Percentiles rank a stretch among this genome's conserved stretches.
These are phyloP conservation scores for Parasteatoda lunata DNA, from an alignment of 2,888 invertebrate species.

Conservation along the genomic window DNA sequence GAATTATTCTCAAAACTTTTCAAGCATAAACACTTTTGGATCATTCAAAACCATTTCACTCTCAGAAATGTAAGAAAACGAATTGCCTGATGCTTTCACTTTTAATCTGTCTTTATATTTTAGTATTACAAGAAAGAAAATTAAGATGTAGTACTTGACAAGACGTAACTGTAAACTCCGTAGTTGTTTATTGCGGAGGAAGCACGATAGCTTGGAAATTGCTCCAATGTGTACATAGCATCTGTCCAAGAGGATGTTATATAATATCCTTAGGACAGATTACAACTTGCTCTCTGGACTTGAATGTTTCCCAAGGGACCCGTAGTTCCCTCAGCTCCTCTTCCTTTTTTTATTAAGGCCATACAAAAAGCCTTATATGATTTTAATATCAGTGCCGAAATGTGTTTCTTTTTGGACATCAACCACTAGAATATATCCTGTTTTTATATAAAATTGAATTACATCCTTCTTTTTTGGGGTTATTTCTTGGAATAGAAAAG, in stretches of 20 bases:
- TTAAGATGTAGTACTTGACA: background rate
- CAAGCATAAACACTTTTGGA: no score
- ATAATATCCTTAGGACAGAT: constrained; percentile 62
- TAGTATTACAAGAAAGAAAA: background rate
- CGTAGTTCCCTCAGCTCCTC: constrained; percentile 18
- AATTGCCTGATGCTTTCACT: background rate
- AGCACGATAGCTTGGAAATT: constrained; percentile 27
- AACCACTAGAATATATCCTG: constrained; percentile 15
- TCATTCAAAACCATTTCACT: no score
- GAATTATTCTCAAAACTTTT: no score
- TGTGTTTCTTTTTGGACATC: constrained; percentile 17
- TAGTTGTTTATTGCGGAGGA: constrained; percentile 39
- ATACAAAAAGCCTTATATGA: constrained; percentile 41
- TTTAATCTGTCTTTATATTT: background rate
- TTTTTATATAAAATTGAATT: constrained; percentile 53
- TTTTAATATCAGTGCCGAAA: constrained; percentile 55
- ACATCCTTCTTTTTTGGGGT: background rate
- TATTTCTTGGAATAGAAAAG: no score
- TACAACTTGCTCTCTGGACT: constrained; percentile 50
- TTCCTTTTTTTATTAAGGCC: constrained; percentile 42
- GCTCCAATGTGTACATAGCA: constrained; percentile 41
- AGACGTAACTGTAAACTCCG: constrained; percentile 4
- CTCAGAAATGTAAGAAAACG: no score
- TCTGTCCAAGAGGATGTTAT: constrained; percentile 42
- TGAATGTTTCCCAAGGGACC: constrained; percentile 38